Evolutionary conservation across 2,888 invertebrate genomes (phyloP).

Genomic region (Suillia variegata): DNA sequence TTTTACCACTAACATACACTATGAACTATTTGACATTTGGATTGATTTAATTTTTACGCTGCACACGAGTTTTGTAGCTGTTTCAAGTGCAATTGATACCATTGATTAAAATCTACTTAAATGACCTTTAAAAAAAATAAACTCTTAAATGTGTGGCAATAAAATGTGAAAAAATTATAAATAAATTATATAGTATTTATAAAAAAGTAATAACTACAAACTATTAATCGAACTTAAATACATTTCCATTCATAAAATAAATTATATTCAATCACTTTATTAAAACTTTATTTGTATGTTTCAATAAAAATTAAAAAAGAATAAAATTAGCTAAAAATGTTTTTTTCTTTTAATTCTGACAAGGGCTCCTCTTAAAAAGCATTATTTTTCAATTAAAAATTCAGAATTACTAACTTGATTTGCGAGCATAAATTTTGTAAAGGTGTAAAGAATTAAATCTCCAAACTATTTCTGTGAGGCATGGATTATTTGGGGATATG

Average conservation of each 20-base stretch:
- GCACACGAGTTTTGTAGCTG: background rate
- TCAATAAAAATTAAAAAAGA: background rate
- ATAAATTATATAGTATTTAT: background rate
- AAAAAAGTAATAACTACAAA: background rate
- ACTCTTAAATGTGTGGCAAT: conserved; percentile 10
- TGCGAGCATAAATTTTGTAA: too few species aligned
- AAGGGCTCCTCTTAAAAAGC: too few species aligned
- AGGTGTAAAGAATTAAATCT: too few species aligned
- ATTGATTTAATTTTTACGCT: too few species aligned
- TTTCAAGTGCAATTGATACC: conserved; percentile 19
- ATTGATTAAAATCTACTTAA: conserved; percentile 8
- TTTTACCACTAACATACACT: too few species aligned
- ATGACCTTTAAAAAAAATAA: conserved; percentile 11
- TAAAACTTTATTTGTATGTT: background rate
- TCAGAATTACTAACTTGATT: too few species aligned
- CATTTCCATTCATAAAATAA: background rate
- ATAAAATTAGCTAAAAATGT: too few species aligned
- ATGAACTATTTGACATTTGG: too few species aligned
- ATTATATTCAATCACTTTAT: background rate
- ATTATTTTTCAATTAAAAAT: too few species aligned
- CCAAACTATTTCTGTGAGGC: too few species aligned
- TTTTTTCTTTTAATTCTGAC: too few species aligned
- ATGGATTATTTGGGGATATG: too few species aligned
- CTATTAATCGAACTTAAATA: background rate
- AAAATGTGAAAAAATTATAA: conserved; percentile 5